These are phyloP conservation scores for Clusia tigrina DNA, from an alignment of 2,888 invertebrate genomes.

Conservation along the genomic window DNA sequence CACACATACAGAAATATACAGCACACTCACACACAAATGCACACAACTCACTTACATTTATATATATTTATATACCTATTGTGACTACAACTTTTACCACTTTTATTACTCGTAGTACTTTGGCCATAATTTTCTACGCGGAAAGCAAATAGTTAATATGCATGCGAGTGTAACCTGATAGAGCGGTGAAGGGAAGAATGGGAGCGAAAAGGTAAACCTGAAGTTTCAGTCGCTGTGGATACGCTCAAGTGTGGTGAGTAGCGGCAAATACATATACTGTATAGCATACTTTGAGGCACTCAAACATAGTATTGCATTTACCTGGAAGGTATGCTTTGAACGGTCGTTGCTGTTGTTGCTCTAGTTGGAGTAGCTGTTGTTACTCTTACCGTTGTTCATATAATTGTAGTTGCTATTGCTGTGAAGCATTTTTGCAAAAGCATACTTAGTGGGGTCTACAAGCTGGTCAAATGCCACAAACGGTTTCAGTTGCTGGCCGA, in stretches of 20 bases:
- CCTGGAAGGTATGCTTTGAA: too few species aligned
- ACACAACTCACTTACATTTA: too few species aligned
- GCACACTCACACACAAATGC: too few species aligned
- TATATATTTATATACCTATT: too few species aligned
- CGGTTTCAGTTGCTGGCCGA: slow-evolving; percentile 1
- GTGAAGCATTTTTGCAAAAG: neutral
- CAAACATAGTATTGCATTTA: too few species aligned
- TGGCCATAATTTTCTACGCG: neutral
- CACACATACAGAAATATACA: too few species aligned
- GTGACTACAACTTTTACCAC: too few species aligned
- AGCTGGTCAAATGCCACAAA: neutral
- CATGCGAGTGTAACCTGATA: neutral
- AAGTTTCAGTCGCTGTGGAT: neutral
- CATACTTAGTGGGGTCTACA: neutral
- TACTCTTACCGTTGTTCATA: neutral
- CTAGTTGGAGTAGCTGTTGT: too few species aligned
- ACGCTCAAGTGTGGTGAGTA: slow-evolving; percentile 25
- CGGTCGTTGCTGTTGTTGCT: too few species aligned
- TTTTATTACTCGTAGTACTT: neutral
- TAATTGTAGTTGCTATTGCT: neutral
- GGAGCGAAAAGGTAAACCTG: neutral
- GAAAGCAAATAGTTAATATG: neutral
- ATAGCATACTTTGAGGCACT: neutral
- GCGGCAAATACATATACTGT: neutral
- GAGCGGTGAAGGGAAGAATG: neutral